These are phyloP conservation scores for Myanophis thanlyinensis DNA, from an alignment of 2,113 vertebrate genomes.

Conservation along the genomic window DNA sequence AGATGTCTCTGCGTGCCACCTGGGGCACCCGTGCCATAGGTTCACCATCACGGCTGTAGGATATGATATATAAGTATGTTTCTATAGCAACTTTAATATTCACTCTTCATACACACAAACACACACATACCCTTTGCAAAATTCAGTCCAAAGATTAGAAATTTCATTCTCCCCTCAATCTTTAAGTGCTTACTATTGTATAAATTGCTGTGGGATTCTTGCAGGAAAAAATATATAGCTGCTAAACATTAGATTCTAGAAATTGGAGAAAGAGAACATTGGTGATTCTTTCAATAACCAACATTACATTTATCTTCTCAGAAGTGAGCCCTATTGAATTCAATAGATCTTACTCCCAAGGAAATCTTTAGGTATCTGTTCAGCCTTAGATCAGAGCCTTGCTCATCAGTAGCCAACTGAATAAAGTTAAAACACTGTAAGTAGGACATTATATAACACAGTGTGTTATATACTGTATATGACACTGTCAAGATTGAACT, in stretches of 20 bases:
- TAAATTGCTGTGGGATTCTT: neutral
- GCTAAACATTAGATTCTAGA: neutral
- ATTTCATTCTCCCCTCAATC: neutral
- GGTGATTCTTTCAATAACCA: neutral
- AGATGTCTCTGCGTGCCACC: too few relatives aligned
- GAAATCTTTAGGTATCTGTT: neutral
- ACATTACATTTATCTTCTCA: neutral
- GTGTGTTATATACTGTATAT: neutral
- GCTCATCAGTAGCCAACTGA: neutral
- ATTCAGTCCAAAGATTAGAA: neutral
- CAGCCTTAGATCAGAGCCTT: neutral
- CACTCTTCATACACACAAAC: neutral
- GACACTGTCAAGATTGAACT: too few relatives aligned
- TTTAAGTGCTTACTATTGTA: neutral
- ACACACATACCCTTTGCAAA: neutral
- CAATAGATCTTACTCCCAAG: neutral
- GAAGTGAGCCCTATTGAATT: neutral
- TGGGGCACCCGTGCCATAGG: too few relatives aligned
- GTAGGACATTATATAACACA: neutral
- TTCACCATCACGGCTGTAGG: too few relatives aligned
- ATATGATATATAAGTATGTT: neutral
- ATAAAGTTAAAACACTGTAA: neutral
- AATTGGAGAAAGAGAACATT: neutral
- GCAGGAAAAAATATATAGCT: neutral
- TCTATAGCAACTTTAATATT: neutral